These are phyloP conservation scores for Miichthys miiuy DNA, from an alignment of 2,797 vertebrate species.

Conservation along the genomic window DNA sequence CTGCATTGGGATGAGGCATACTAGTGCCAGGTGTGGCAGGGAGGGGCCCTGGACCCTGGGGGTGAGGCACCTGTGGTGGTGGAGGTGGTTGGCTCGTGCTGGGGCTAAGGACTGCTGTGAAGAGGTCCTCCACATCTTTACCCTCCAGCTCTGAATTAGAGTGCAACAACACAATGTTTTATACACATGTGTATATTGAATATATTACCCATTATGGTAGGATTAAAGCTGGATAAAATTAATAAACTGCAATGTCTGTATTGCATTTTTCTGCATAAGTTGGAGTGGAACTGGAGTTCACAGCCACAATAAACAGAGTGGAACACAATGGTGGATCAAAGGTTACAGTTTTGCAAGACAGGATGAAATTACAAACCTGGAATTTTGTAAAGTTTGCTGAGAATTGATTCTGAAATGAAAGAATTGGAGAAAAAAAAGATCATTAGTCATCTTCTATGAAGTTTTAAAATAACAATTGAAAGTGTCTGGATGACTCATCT, in stretches of 20 bases:
- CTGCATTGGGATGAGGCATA: constrained; percentile 89
- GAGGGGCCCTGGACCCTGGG: constrained; percentile 83
- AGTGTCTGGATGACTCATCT: constrained; percentile 10
- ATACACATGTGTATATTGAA: too few relatives aligned
- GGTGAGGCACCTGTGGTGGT: constrained; percentile 88
- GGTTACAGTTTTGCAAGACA: constrained; percentile 11
- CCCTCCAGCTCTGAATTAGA: constrained; percentile 92
- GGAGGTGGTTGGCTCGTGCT: constrained; percentile 87
- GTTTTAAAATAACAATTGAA: neutral
- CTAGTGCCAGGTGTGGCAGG: constrained; percentile 85
- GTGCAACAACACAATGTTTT: constrained; percentile 19
- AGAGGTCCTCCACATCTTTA: constrained; percentile 98
- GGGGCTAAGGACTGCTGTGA: constrained; percentile 97
- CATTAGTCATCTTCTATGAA: constrained; percentile 13
- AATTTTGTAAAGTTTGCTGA: constrained; percentile 98
- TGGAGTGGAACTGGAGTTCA: neutral
- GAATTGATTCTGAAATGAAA: constrained; percentile 93
- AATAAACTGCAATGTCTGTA: neutral
- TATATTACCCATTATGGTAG: neutral
- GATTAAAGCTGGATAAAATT: neutral
- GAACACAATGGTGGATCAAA: neutral
- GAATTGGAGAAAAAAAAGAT: constrained; percentile 28
- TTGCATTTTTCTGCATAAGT: too few relatives aligned
- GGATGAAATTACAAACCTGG: constrained; percentile 89
- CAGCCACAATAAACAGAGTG: neutral